Evolutionary conservation across 2,113 vertebrate species (phyloP).

Genomic region (Smithornis capensis): DNA sequence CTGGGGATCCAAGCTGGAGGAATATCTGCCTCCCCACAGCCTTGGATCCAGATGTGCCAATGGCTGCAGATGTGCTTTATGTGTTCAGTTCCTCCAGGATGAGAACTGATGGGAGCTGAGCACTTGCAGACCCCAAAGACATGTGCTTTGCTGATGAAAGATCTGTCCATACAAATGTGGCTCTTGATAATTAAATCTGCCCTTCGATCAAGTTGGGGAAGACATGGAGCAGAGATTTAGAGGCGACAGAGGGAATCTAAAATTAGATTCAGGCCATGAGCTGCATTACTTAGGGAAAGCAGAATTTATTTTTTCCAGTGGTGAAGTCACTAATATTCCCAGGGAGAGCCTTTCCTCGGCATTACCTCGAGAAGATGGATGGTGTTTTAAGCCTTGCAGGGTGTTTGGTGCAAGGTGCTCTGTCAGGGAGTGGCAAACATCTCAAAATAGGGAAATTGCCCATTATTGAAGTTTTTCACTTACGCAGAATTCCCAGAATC

Average conservation of each 20-base stretch:
- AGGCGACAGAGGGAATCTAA: conserved; percentile 13
- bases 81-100: not conserved
- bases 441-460: not conserved
- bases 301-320: conserved; percentile 17
- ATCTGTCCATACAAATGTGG: not conserved
- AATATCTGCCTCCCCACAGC: rapidly evolving
- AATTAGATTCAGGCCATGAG: not conserved
- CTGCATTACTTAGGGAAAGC: conserved; percentile 9
- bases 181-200: conserved; percentile 7
- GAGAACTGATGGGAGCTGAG: not conserved
- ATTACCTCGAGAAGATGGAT: not conserved
- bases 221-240: not conserved
- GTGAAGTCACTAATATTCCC: conserved; percentile 32
- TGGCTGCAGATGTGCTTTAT: not conserved
- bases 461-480: rapidly evolving
- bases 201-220: conserved; percentile 19
- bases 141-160: not conserved
- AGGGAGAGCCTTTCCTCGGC: not conserved
- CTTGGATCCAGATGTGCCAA: too few relatives aligned
- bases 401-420: not conserved
- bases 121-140: not conserved
- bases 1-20: not conserved
- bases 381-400: not conserved
- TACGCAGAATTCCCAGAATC: not conserved
- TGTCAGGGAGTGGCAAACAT: not conserved